Base-by-base conservation (phyloP, 2,888 invertebrate genomes). In the Drosophila anomelani region DNA sequence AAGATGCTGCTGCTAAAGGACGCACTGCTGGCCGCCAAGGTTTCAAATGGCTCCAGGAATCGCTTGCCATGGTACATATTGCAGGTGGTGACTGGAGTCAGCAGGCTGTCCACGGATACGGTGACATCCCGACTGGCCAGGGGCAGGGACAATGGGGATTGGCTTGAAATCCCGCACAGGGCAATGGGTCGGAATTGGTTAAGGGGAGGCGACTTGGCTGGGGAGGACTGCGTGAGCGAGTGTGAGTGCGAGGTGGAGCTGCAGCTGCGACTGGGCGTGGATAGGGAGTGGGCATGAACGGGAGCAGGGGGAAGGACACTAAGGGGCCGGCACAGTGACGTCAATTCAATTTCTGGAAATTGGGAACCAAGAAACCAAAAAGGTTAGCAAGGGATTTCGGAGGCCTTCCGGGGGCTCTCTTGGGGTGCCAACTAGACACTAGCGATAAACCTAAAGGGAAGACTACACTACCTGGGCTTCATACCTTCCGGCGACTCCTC, bases 401-500 rank as follows among this genome's bases (percentile, higher is more conserved):
- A 8, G 3, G 2, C 12, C 9, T 20, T n/a, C 1, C 9, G 20
- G 0, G 12, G 32, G 12, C 2, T 13, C 9, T n/a, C 6, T 32
- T 12, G 1, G n/a, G 23, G 3, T 12, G 1, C 15, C 17, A 36
- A 34, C 62, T 67, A 67, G 38, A 51, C 7, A n/a, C 39, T 69
- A 20, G 68, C 68, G 17, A 68, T 58, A 68, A 3, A n/a, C 26
- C 68, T 57, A 69, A 12, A 20, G 23, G 51, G 26, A n/a, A 10
- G 68, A 69, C 88, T 91, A 92, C 92, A 73, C 82, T 93, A 93
- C 93, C 93, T 93, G 87, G 80, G 88, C 84, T 92, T 92, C 93
- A 91, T 93, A 93, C 93, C 93, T 93, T 93, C 93, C 91, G 90
- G 71, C 55, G 85, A 78, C 74, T 93, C 92, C 80, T 93, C 93